Evolutionary conservation across 2,888 invertebrate species (phyloP), one percentile per base, ranked within the genome.

Genomic region (Ctena decussata): DNA sequence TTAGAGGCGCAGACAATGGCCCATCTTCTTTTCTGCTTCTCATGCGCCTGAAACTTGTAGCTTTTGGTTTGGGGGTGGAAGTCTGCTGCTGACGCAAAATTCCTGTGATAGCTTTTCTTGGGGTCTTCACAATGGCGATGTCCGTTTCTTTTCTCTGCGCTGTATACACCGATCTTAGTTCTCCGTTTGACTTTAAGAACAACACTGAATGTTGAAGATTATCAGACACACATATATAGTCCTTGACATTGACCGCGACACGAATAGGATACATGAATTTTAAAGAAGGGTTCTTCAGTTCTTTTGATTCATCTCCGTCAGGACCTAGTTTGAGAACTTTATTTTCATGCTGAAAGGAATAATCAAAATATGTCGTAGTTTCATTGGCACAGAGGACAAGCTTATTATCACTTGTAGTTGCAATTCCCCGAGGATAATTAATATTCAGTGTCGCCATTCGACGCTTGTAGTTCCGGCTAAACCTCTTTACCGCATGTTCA

Each of bases 221-320:
- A 46, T 90, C 90, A 8, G 90, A 89, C 21, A 90, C 90, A 65
- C 87, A 89, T 21, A 90, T 74, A 53, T 89, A 84, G 24, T 87
- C 87, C 18, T 84, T 87, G 6, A 76, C 69, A 76, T 87, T 89
- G 0, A 89, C 83, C 0, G 90, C 89, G 0, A 90, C 89, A 39
- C 90, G 82, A 18, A 90, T 90, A 6, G 90, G 90, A 69, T 90
- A 90, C 76, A 87, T 84, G 57, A 89, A 89, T 49, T 84, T 78
- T 15, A 85, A 72, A 24, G 75, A 71, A 39, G 89, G 86, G 39
- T 89, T 89, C 27, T 86, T 89, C 18, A 86, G 76, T 70, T 89
- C 84, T 32, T 86, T 86, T 0, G 89, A 86, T 65, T 89, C 86
- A 35, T 86, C 86, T 0, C 86, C 89, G 24, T 89, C 89, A 21